A percentile compares a stretch with the other conserved stretches of the same genome.
phyloP scores from a whole-genome alignment of 2,113 vertebrate species.

The Varanus komodoensis region DNA sequence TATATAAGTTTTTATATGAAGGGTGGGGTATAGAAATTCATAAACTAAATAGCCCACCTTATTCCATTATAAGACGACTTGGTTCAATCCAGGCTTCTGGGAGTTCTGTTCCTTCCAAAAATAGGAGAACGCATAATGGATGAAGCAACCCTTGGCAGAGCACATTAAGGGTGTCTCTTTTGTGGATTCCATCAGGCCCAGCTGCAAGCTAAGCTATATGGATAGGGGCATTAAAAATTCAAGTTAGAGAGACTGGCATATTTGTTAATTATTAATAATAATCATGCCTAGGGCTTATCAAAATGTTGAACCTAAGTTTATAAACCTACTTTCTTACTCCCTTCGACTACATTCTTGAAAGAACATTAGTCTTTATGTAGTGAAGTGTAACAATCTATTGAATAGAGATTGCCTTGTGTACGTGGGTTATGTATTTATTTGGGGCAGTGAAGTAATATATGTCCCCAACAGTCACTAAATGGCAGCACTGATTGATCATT shows the following conservation, averaged over 20 bases:
- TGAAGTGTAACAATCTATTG: not conserved
- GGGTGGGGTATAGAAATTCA: not conserved
- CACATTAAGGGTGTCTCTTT: not conserved
- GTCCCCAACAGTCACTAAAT: not conserved
- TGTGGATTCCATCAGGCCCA: not conserved
- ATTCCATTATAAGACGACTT: not conserved
- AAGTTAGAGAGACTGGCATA: not conserved
- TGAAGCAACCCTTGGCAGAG: not conserved
- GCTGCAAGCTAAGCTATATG: not conserved
- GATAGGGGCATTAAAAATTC: not conserved
- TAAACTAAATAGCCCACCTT: not conserved
- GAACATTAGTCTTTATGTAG: not conserved
- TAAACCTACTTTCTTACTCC: not conserved
- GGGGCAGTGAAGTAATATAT: not conserved
- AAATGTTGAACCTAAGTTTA: not conserved
- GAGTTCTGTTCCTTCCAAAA: not conserved
- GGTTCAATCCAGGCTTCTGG: not conserved
- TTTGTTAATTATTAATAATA: not conserved
- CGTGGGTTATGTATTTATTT: not conserved
- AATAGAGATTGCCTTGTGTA: not conserved
- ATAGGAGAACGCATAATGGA: not conserved
- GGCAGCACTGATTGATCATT: not conserved
- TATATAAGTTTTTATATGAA: not conserved
- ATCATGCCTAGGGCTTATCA: not conserved
- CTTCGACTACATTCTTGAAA: not conserved